Evolutionary conservation across 1,140 invertebrate genomes (phyloP).

Genomic region (Formica exsecta): DNA sequence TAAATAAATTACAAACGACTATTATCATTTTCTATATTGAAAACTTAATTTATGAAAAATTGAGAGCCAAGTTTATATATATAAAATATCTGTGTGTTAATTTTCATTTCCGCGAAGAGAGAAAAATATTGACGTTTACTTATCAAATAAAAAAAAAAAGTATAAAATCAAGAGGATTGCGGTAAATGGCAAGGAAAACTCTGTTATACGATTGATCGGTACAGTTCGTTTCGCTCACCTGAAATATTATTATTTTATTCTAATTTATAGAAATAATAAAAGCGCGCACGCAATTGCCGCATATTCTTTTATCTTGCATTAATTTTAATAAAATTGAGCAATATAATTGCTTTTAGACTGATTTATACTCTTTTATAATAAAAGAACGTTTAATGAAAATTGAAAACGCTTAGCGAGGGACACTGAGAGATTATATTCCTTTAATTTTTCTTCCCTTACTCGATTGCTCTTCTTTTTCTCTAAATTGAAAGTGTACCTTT

Average conservation of each 20-base stretch:
- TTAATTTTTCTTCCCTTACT: neutral
- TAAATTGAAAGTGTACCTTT: neutral
- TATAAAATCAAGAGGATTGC: neutral
- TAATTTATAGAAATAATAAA: conserved; percentile 2
- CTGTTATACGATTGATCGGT: neutral
- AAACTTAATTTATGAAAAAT: too few relatives aligned
- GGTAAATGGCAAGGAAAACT: neutral
- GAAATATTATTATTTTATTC: conserved; percentile 32
- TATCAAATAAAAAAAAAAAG: neutral
- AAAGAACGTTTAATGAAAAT: conserved; percentile 26
- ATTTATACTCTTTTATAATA: neutral
- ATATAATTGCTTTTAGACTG: neutral
- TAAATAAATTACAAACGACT: too few relatives aligned
- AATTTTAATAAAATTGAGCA: neutral
- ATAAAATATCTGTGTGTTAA: neutral
- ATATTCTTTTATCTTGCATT: neutral
- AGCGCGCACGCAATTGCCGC: neutral
- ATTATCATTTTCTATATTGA: too few relatives aligned
- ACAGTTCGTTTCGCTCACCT: neutral
- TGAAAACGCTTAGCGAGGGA: neutral
- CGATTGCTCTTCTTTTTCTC: neutral
- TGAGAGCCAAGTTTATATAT: too few relatives aligned
- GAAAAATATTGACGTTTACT: conserved; percentile 2
- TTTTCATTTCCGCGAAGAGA: neutral
- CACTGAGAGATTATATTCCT: neutral